Percentiles rank a stretch among this genome's conserved stretches.
These are phyloP conservation scores for Oxycera nigricornis DNA, from an alignment of 2,888 invertebrate genomes.

Conservation along the genomic window DNA sequence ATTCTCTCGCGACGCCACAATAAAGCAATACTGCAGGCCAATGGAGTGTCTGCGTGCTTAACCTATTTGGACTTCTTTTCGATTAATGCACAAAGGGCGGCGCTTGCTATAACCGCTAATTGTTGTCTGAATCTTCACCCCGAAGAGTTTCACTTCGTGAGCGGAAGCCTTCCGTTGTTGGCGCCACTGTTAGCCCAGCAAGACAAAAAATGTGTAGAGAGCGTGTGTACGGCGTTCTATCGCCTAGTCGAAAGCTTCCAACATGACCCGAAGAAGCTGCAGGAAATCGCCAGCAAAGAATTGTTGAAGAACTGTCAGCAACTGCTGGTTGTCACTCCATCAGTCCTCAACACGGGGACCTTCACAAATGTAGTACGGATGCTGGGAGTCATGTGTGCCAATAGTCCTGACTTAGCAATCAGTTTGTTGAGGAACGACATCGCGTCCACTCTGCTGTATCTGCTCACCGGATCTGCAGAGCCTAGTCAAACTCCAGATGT, in stretches of 20 bases:
- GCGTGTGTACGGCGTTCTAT: constrained; percentile 95
- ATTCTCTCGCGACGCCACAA: constrained; percentile 96
- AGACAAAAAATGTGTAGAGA: constrained; percentile 98
- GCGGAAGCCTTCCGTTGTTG: constrained; percentile 84
- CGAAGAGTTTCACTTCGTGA: constrained; percentile 93
- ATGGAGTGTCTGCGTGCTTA: constrained; percentile 94
- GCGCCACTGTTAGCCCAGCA: constrained; percentile 82
- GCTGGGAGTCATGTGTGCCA: constrained; percentile 94
- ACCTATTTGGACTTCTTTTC: constrained; percentile 99
- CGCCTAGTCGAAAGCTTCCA: constrained; percentile 97
- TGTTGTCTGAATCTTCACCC: constrained; percentile 93
- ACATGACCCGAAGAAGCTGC: constrained; percentile 85
- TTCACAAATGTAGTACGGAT: constrained; percentile 97
- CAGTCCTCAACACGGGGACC: constrained; percentile 92
- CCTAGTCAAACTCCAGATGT: constrained; percentile 66
- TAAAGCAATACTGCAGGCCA: constrained; percentile 92
- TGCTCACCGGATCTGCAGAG: constrained; percentile 88
- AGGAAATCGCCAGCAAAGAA: constrained; percentile 89
- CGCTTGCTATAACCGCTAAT: constrained; percentile 95
- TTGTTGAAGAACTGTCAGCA: constrained; percentile 93
- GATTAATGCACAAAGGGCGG: constrained; percentile 95
- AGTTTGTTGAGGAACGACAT: constrained; percentile 93
- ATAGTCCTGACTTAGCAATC: constrained; percentile 93
- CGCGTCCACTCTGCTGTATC: constrained; percentile 91
- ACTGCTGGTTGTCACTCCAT: constrained; percentile 88